Base-by-base conservation (phyloP, 2,888 invertebrate species). In the Melolontha melolontha region DNA sequence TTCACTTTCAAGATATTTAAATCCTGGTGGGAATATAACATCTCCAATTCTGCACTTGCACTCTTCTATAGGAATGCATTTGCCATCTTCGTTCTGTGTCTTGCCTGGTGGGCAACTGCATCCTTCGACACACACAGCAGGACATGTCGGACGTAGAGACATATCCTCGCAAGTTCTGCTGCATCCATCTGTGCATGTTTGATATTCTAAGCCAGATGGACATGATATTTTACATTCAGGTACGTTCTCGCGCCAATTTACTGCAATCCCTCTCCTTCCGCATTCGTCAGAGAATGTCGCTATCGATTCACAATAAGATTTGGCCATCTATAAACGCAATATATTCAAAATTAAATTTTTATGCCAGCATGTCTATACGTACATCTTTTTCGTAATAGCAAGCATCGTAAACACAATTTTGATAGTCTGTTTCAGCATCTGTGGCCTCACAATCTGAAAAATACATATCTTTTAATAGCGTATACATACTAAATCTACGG, bases 321-420 rank as follows among this genome's bases (percentile, higher is more conserved):
- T 34, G 10, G 6, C 1, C 1, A 34, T 34, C 34, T 34, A 6
- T 34, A 34, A 34, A 34, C 4, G 10, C 6, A 5, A 6, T 7
- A 5, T 7, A 16, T 16, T 12, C 22, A 22, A 22, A 4, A 1
- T n/a, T 22, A 4, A 12, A n/a, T 2, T 14, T 40, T 22, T 11
- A 12, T 8, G 6, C 1, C 16, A 14, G 12, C n/a, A 39, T 40
- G 11, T 22, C 2, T 22, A 34, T 34, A 66, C 66, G 55, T 55
- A 66, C 66, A 47, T 54, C 40, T n/a, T 66, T 55, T 47, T 39
- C 12, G 22, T 49, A 66, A 6, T 27, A 55, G 39, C 66, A 66
- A 12, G 66, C 41, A 47, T 66, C 66, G 34, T 66, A 66, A 34
- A 66, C 16, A 17, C 66, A 66, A 12, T 55, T 66, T 22, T 66